phyloP scores from a whole-genome alignment of 2,888 invertebrate genomes.

The Calameuta filiformis region DNA sequence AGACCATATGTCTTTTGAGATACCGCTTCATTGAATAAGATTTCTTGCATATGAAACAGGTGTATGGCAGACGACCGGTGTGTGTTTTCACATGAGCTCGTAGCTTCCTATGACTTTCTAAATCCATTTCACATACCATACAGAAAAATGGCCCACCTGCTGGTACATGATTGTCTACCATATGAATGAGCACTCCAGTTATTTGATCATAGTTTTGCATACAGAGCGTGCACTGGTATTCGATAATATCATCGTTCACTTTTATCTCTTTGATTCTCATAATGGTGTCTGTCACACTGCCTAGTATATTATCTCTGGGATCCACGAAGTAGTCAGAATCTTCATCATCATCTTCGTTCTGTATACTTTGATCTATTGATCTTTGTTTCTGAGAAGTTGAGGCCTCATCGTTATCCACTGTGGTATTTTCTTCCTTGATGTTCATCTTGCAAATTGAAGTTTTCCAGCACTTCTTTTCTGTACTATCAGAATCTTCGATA shows the following conservation, averaged over 20 bases:
- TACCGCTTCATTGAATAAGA: constrained; percentile 58
- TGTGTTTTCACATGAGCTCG: constrained; percentile 71
- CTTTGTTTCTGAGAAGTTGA: not conserved
- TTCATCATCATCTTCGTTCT: constrained; percentile 8
- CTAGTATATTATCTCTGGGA: constrained; percentile 48
- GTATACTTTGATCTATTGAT: not conserved
- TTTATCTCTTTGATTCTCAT: constrained; percentile 60
- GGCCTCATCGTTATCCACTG: constrained; percentile 2
- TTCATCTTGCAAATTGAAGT: not conserved
- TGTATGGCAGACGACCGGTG: constrained; percentile 69
- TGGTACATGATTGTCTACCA: constrained; percentile 59
- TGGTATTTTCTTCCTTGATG: constrained; percentile 6
- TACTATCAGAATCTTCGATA: not conserved
- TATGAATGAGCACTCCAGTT: constrained; percentile 49
- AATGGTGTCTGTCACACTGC: constrained; percentile 59
- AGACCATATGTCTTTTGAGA: constrained; percentile 59
- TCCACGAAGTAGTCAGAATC: constrained; percentile 50
- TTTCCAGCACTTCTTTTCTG: not conserved
- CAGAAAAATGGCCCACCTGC: constrained; percentile 68
- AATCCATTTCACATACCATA: constrained; percentile 71
- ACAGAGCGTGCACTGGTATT: constrained; percentile 60
- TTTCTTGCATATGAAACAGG: constrained; percentile 61
- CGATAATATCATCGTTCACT: constrained; percentile 36
- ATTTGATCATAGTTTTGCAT: constrained; percentile 54
- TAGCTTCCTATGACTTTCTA: constrained; percentile 69